These are phyloP conservation scores for Chymomyza procnemis DNA, from an alignment of 2,888 invertebrate genomes.

Conservation along the genomic window DNA sequence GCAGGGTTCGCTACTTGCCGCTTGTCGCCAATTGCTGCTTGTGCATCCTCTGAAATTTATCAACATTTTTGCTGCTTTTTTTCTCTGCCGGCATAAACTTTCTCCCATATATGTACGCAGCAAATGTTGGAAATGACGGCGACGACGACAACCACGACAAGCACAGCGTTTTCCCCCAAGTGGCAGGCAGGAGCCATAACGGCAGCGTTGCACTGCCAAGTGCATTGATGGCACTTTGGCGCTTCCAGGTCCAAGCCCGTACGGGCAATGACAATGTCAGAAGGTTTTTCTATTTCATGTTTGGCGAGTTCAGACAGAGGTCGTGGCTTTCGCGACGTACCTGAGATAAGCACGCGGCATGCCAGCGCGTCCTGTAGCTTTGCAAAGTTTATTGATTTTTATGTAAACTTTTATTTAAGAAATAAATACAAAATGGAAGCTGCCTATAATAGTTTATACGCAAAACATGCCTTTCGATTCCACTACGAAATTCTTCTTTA, in stretches of 20 bases:
- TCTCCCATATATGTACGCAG: background rate
- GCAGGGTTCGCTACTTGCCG: background rate
- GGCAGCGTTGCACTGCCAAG: background rate
- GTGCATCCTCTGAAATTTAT: background rate
- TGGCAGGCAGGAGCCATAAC: background rate
- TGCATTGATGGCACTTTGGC: background rate
- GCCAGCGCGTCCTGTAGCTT: no score
- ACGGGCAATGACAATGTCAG: background rate
- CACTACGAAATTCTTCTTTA: no score
- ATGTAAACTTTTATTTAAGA: background rate
- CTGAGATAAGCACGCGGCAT: background rate
- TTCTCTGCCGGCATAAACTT: background rate
- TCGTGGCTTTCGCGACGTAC: background rate
- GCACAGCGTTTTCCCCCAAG: background rate
- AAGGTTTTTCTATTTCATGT: background rate
- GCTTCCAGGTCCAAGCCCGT: background rate
- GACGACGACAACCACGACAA: background rate
- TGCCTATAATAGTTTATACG: no score
- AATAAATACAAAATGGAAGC: no score
- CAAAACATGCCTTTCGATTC: no score
- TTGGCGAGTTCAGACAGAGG: background rate
- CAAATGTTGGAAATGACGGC: background rate
- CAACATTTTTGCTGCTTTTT: background rate
- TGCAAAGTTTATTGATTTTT: background rate
- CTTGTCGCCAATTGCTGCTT: background rate